Evolutionary conservation across 1,140 invertebrate species (phyloP).

Genomic region (Apis cerana): DNA sequence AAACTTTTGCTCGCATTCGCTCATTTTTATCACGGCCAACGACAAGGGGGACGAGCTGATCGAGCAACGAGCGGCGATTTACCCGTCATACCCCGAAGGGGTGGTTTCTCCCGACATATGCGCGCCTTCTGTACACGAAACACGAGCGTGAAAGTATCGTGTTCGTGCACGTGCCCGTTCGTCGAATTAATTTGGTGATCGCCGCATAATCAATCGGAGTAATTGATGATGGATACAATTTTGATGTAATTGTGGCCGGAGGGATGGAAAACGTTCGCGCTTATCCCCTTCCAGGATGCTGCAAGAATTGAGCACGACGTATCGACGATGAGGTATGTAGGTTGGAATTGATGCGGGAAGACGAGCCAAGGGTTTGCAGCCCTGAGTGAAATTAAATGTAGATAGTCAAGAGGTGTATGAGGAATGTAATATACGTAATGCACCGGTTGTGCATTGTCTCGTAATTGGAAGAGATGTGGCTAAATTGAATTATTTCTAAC

Average conservation of each 20-base stretch:
- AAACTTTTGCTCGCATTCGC: slow-evolving; percentile 21
- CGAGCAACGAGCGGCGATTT: background rate
- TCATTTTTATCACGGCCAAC: background rate
- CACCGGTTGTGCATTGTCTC: background rate
- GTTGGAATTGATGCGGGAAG: background rate
- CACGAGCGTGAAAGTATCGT: slow-evolving; percentile 27
- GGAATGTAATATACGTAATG: background rate
- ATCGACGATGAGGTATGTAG: background rate
- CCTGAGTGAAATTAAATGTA: background rate
- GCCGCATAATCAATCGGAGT: slow-evolving; percentile 14
- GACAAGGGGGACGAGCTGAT: background rate
- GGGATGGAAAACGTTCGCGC: too few species aligned
- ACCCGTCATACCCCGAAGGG: background rate
- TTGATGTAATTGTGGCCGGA: background rate
- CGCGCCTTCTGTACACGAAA: background rate
- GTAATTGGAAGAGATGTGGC: background rate
- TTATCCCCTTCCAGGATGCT: too few species aligned
- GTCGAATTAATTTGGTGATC: slow-evolving; percentile 34
- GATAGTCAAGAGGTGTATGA: background rate
- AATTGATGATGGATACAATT: slow-evolving; percentile 29
- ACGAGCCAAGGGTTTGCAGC: background rate
- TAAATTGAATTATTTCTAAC: slow-evolving; percentile 7
- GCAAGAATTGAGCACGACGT: background rate
- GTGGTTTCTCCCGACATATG: slow-evolving; percentile 11
- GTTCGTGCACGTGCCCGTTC: slow-evolving; percentile 21